Conservation (phyloP, 1,140 invertebrate species). For the Monomorium pharaonis region DNA sequence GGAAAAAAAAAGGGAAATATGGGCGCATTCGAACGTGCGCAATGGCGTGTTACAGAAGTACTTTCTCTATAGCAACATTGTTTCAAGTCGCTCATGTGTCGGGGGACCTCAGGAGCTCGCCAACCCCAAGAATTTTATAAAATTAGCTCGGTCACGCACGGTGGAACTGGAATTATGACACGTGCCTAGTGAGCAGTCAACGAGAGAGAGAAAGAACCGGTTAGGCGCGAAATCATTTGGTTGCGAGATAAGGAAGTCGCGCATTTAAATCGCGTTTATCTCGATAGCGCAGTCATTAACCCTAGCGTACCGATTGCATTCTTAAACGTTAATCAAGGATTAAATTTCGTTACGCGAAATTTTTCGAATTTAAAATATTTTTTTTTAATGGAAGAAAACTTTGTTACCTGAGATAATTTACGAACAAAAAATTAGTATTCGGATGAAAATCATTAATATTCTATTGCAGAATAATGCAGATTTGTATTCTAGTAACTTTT, state of each 20-base stretch:
- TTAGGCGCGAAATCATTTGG: constrained; percentile 41
- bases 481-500: not conserved
- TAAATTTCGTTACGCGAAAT: not conserved
- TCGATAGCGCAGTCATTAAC: constrained; percentile 21
- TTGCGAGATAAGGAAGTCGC: constrained; percentile 40
- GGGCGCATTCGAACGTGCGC: not conserved
- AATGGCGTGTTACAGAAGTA: constrained; percentile 35
- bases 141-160: constrained; percentile 65
- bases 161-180: constrained; percentile 59
- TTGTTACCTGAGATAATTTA: not conserved
- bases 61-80: constrained; percentile 49
- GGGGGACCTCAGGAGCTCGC: not conserved
- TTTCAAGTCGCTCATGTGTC: constrained; percentile 14
- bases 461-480: not conserved
- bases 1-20: not conserved
- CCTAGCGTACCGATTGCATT: not conserved
- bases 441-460: not conserved
- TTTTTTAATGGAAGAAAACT: not conserved
- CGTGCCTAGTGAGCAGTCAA: constrained; percentile 58
- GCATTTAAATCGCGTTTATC: constrained; percentile 23
- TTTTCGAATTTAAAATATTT: not conserved
- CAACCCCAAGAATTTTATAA: constrained; percentile 49
- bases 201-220: constrained; percentile 65
- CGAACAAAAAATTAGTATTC: not conserved
- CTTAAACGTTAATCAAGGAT: not conserved